Percentiles rank a stretch among this genome's conserved stretches.
Conservation (phyloP, 35 echinoderm and acorn worm species). For the Chiridota heheva region DNA sequence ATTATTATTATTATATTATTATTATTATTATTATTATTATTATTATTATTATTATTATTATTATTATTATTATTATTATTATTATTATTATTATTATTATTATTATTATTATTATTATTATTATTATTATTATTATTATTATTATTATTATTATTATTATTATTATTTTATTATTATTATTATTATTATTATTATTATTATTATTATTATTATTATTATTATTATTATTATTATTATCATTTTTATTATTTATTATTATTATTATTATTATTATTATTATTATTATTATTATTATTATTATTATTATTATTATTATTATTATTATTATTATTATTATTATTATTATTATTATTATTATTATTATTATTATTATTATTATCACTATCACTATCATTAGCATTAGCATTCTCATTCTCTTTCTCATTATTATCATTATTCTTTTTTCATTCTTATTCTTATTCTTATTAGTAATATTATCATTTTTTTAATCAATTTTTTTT, state of each 20-base stretch:
- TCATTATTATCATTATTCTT: too few species aligned
- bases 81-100: not conserved
- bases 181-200: conserved; percentile 2
- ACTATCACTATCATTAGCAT: not conserved
- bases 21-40: too few species aligned
- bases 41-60: too few species aligned
- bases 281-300: not conserved
- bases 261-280: conserved; percentile 2
- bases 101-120: conserved; percentile 11
- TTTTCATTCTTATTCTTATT: too few species aligned
- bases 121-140: conserved; percentile 5
- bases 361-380: conserved; percentile 2
- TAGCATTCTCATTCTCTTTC: not conserved
- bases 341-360: not conserved
- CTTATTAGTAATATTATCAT: too few species aligned
- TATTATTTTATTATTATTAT: conserved; percentile 5
- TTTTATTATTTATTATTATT: not conserved
- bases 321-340: conserved; percentile 5
- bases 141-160: conserved; percentile 5
- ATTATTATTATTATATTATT: too few species aligned
- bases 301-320: not conserved
- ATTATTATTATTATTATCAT: not conserved
- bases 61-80: not conserved
- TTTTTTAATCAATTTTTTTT: too few species aligned
- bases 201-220: conserved; percentile 2